Evolutionary conservation across 37 sponge, comb jelly and placozoan species (phyloP), one percentile per base, ranked within the genome.

Genomic region (Aplysina aerophoba): DNA sequence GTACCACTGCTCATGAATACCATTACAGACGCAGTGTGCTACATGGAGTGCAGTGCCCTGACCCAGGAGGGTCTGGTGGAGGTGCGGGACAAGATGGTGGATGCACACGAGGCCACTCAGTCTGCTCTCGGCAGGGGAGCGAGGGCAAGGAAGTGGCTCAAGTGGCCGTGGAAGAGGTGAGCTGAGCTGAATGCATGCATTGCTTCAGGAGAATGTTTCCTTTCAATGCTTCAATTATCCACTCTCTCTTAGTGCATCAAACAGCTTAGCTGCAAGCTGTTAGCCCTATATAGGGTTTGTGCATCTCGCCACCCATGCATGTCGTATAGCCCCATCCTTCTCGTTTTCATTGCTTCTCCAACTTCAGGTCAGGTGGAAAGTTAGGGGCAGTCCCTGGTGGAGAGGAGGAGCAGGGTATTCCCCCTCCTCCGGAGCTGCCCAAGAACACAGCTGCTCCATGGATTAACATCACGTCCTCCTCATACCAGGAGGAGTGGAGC

Each of bases 361-460:
- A 59, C 20, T 59, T 21, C 20, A 21, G 20, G 16, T 59, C 16
- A 21, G 16, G 20, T 59, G 16, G n/a, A n/a, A n/a, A n/a, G n/a
- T n/a, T n/a, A n/a, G n/a, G n/a, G n/a, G n/a, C n/a, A 77, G 13
- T 25, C 13, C 16, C 15, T 24, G 20, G 19, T 6, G n/a, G 14
- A 20, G 61, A 53, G 8, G 77, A 55, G 34, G 85, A 87, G 53
- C 79, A 92, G 4, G 56, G 50, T 21, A 75, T 90, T 41, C 96
- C 94, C 55, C 92, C 87, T 5, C 94, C 97, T 24, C 97, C 97
- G 24, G 84, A 83, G 38, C 68, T 96, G 56, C 94, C 97, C 16
- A 53, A 73, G 3, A 89, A 88, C 40, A 81, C 58, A 28, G 80
- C 86, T 28, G 93, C 96, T 57, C 96, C 96, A 25, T 91, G 89